Percentiles rank a stretch among this genome's conserved stretches.
phyloP scores from a whole-genome alignment of 2,113 vertebrate genomes.

The Podarcis muralis region DNA sequence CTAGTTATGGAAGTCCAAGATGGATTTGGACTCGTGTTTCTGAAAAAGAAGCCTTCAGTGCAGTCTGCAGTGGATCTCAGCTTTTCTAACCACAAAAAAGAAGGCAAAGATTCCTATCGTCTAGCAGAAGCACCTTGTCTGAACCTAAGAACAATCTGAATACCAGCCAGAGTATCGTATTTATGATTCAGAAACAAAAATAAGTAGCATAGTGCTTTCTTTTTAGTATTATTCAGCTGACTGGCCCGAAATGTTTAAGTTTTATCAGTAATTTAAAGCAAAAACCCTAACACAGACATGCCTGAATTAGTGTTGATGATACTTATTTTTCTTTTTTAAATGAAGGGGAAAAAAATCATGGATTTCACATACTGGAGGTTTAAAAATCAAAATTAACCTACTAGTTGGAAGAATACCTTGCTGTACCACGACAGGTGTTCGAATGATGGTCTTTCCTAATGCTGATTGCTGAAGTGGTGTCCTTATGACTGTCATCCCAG shows the following conservation, averaged over 20 bases:
- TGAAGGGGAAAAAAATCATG: conserved; percentile 44
- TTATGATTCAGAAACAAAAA: neutral
- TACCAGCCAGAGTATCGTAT: neutral
- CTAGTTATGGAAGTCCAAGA: neutral
- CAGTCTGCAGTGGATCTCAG: neutral
- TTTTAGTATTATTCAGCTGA: neutral
- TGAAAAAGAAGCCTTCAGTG: neutral
- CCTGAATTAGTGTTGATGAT: neutral
- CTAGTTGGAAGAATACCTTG: conserved; percentile 84
- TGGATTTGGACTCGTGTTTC: neutral
- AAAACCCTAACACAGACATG: neutral
- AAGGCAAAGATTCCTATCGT: neutral
- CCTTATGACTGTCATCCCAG: conserved; percentile 93
- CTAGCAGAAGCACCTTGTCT: neutral
- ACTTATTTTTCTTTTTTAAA: neutral
- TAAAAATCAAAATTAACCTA: conserved; percentile 62
- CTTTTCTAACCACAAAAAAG: neutral
- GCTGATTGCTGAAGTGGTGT: conserved; percentile 87
- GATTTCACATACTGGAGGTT: conserved; percentile 38
- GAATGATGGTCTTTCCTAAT: conserved; percentile 90
- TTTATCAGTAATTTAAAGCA: neutral
- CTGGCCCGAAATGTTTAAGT: neutral
- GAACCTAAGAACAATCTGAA: neutral
- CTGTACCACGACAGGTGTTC: conserved; percentile 91
- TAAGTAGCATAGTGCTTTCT: neutral